A percentile compares a stretch with the other conserved stretches of the same genome.
Evolutionary conservation across 2,888 invertebrate species (phyloP).

Genomic region (Perizoma affinitatum): DNA sequence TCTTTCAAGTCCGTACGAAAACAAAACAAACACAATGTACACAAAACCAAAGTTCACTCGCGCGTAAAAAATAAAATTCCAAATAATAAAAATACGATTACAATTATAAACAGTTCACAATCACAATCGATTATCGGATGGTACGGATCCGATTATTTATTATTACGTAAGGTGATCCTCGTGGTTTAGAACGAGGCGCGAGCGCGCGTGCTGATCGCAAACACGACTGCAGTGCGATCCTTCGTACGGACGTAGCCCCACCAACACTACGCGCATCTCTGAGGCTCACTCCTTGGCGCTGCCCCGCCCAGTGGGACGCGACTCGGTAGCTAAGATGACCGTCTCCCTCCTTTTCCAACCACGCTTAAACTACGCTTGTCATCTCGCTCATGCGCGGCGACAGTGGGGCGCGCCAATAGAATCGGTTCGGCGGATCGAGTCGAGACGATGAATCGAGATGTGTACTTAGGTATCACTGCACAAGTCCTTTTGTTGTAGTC

Average conservation of each 20-base stretch:
- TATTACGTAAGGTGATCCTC: conserved; percentile 77
- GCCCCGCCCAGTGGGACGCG: conserved; percentile 86
- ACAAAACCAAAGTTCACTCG: conserved; percentile 67
- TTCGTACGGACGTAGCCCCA: conserved; percentile 84
- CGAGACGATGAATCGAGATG: conserved; percentile 84
- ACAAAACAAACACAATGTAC: conserved; percentile 72
- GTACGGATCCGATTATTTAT: conserved; percentile 72
- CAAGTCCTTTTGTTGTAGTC: conserved; percentile 83
- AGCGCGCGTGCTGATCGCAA: conserved; percentile 76
- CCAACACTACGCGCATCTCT: conserved; percentile 86
- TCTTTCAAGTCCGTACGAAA: conserved; percentile 64
- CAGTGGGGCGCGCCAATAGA: conserved; percentile 84
- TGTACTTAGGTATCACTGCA: conserved; percentile 84
- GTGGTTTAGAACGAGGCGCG: conserved; percentile 63
- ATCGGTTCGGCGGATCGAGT: conserved; percentile 82
- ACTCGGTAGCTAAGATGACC: conserved; percentile 82
- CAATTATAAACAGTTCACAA: conserved; percentile 69
- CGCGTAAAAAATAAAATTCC: conserved; percentile 51
- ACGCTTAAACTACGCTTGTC: conserved; percentile 48
- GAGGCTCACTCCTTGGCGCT: conserved; percentile 83
- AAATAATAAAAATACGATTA: conserved; percentile 40
- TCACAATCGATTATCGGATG: conserved; percentile 78
- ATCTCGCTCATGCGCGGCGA: conserved; percentile 74
- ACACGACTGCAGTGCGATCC: conserved; percentile 85
- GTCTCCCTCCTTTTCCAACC: conserved; percentile 76